These are phyloP conservation scores for Iselma pallidipennis DNA, from an alignment of 2,888 invertebrate species.

Conservation along the genomic window DNA sequence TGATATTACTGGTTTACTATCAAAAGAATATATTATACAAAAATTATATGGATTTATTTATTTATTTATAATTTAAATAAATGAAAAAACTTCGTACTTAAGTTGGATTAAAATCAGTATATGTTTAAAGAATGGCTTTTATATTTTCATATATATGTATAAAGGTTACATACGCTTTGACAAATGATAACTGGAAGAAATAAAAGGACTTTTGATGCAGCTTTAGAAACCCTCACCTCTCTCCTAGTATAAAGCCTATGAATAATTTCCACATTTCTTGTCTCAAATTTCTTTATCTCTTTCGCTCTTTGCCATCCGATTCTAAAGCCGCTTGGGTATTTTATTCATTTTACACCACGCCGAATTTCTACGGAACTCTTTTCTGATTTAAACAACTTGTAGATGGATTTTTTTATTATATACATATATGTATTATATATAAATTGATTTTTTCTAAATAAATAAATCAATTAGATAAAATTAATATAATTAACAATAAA, in stretches of 20 bases:
- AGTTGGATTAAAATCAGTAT: background rate
- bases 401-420: slow-evolving; percentile 15
- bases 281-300: slow-evolving; percentile 53
- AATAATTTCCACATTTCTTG: slow-evolving; percentile 55
- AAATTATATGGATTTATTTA: slow-evolving; percentile 3
- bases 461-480: background rate
- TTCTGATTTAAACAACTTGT: slow-evolving; percentile 30
- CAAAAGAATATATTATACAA: background rate
- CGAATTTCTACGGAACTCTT: slow-evolving; percentile 32
- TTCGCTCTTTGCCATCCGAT: slow-evolving; percentile 45
- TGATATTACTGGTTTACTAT: background rate
- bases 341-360: slow-evolving; percentile 50
- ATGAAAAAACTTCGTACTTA: too few relatives aligned
- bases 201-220: slow-evolving; percentile 50
- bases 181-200: slow-evolving; percentile 52
- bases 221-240: slow-evolving; percentile 48
- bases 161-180: slow-evolving; percentile 45
- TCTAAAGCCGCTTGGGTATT: slow-evolving; percentile 46
- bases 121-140: background rate
- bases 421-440: background rate
- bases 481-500: slow-evolving; percentile 1
- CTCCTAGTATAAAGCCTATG: slow-evolving; percentile 52
- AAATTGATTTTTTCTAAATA: slow-evolving; percentile 4
- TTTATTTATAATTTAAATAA: slow-evolving; percentile 5
- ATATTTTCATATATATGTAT: slow-evolving; percentile 26